Evolutionary conservation across 2,113 vertebrate genomes (phyloP).

Genomic region (Prolemur simus): DNA sequence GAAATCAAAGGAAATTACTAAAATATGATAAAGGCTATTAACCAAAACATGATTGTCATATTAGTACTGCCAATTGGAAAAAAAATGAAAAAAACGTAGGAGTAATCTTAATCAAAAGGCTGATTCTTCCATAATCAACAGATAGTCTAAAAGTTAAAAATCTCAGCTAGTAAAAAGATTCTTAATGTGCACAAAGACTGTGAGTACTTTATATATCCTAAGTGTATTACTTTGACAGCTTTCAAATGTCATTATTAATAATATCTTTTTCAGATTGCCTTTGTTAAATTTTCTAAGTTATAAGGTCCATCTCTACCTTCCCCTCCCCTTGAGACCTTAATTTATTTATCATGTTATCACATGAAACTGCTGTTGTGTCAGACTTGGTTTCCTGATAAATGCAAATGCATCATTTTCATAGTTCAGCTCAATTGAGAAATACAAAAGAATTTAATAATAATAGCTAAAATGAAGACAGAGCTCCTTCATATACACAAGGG

Average conservation of each 20-base stretch:
- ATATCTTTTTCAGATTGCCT: background rate
- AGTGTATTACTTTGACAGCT: background rate
- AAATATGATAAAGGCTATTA: background rate
- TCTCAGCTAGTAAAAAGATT: background rate
- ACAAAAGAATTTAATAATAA: conserved; percentile 1
- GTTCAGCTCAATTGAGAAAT: background rate
- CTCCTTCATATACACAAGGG: background rate
- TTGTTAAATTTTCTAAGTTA: background rate
- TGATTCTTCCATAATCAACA: background rate
- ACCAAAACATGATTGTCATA: background rate
- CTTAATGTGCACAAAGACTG: background rate
- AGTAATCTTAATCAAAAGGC: background rate
- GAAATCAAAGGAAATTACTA: background rate
- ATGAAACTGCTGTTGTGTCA: background rate
- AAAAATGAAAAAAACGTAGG: background rate
- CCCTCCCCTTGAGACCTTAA: background rate
- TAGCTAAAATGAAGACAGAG: conserved; percentile 33
- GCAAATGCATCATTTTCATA: conserved; percentile 20
- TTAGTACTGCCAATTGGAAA: background rate
- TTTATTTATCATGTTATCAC: background rate
- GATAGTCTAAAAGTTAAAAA: conserved; percentile 22
- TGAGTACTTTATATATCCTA: background rate
- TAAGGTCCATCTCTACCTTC: background rate
- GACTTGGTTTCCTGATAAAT: background rate
- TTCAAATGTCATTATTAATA: background rate